Percentiles rank a stretch among this genome's conserved stretches.
phyloP scores from a whole-genome alignment of 2,113 vertebrate species.

The Neopipo cinnamomea region DNA sequence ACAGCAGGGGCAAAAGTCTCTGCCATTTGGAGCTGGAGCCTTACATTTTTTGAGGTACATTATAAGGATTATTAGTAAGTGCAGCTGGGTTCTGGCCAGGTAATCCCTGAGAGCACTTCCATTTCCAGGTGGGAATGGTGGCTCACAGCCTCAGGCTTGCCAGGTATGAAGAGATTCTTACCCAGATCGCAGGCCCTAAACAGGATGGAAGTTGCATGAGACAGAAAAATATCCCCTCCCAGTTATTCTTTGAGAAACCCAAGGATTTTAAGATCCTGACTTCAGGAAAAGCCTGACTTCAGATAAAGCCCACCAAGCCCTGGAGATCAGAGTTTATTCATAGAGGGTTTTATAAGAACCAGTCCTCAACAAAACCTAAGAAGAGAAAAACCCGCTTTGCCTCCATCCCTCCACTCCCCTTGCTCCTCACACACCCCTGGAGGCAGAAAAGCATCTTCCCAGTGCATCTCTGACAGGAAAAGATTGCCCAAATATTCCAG shows the following conservation, averaged over 20 bases:
- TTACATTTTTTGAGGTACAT: background rate
- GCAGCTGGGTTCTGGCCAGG: background rate
- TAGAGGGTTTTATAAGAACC: background rate
- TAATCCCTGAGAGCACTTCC: background rate
- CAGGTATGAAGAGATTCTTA: background rate
- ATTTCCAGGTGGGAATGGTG: background rate
- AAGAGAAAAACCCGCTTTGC: background rate
- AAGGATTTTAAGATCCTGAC: background rate
- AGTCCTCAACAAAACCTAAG: background rate
- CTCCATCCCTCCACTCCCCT: background rate
- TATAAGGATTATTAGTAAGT: background rate
- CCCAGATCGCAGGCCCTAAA: background rate
- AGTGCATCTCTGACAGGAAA: background rate
- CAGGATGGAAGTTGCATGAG: fast-evolving
- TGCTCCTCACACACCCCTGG: background rate
- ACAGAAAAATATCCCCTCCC: background rate
- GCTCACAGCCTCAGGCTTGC: background rate
- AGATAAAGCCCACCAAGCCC: background rate
- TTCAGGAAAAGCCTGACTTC: background rate
- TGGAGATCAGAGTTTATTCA: background rate
- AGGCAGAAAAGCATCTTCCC: background rate
- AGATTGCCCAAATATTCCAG: background rate
- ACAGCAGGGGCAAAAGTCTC: conserved; percentile 9
- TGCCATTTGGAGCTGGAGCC: background rate
- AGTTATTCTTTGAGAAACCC: background rate